Evolutionary conservation across 64 coral and sea anemone species (phyloP).

Genomic region (Porites lutea): DNA sequence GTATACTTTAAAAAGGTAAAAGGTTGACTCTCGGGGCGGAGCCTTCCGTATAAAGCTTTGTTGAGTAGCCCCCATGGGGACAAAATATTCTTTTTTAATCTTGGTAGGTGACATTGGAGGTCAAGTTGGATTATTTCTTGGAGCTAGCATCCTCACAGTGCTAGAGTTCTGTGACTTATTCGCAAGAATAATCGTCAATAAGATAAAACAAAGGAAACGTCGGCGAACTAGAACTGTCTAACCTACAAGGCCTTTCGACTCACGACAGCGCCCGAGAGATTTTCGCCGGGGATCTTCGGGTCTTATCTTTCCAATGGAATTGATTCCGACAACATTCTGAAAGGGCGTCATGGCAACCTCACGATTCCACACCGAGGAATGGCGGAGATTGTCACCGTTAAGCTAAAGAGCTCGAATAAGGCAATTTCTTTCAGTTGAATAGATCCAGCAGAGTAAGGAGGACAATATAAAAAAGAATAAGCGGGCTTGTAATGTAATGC

Average conservation of each 20-base stretch:
- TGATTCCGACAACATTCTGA: no score
- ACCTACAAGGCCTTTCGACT: background rate
- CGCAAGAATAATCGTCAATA: slow-evolving; percentile 88
- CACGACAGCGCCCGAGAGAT: no score
- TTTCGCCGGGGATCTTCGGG: no score
- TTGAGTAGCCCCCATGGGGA: no score
- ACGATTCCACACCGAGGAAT: background rate
- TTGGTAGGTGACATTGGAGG: slow-evolving; percentile 96
- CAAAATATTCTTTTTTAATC: background rate
- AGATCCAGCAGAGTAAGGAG: no score
- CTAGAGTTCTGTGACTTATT: slow-evolving; percentile 91
- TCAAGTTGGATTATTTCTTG: slow-evolving; percentile 96
- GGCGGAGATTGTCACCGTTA: background rate
- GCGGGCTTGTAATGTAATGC: no score
- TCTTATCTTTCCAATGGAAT: no score
- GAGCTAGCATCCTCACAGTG: slow-evolving; percentile 96
- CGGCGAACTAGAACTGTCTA: background rate
- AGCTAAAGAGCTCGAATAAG: background rate
- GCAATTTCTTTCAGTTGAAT: background rate
- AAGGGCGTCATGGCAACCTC: background rate
- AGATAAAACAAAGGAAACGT: slow-evolving; percentile 44
- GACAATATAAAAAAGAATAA: no score
- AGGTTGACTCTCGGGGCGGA: background rate
- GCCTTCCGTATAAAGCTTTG: no score
- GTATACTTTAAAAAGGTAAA: no score